Evolutionary conservation across 2,113 vertebrate species (phyloP).

Genomic region (Lagenorhynchus albirostris): DNA sequence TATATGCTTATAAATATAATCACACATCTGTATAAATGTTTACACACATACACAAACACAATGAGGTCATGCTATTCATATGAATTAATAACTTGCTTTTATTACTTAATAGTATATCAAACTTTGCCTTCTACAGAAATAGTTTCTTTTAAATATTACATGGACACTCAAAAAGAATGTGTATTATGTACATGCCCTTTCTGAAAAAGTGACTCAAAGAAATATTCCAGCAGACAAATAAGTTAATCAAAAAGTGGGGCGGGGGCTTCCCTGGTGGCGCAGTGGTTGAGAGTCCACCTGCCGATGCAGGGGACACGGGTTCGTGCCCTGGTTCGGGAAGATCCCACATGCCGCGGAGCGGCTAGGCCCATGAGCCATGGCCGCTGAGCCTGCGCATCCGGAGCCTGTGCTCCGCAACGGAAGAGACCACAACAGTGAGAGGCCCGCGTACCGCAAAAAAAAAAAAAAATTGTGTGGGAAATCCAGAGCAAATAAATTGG

Average conservation of each 20-base stretch:
- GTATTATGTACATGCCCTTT: neutral
- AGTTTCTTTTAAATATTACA: neutral
- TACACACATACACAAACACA: neutral
- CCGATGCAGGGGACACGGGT: too few species aligned
- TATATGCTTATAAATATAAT: neutral
- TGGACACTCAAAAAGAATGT: neutral
- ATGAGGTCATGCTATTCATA: neutral
- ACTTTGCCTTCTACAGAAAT: neutral
- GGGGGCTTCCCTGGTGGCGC: too few species aligned
- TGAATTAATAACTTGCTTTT: neutral
- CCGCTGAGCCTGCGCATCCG: too few species aligned
- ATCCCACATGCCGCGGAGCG: too few species aligned
- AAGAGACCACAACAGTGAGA: too few species aligned
- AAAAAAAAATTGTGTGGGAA: neutral
- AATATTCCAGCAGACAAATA: neutral
- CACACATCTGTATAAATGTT: neutral
- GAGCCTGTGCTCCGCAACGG: too few species aligned
- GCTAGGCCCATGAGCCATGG: too few species aligned
- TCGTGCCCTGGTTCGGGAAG: too few species aligned
- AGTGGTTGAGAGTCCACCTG: too few species aligned
- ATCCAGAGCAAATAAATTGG: neutral
- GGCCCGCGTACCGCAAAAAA: too few species aligned
- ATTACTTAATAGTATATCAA: neutral
- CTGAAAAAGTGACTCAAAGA: neutral
- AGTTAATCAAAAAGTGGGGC: neutral